A percentile compares a stretch with the other conserved stretches of the same genome.
These are phyloP conservation scores for Yasuhikotakia modesta DNA, from an alignment of 2,797 vertebrate genomes.

Conservation along the genomic window DNA sequence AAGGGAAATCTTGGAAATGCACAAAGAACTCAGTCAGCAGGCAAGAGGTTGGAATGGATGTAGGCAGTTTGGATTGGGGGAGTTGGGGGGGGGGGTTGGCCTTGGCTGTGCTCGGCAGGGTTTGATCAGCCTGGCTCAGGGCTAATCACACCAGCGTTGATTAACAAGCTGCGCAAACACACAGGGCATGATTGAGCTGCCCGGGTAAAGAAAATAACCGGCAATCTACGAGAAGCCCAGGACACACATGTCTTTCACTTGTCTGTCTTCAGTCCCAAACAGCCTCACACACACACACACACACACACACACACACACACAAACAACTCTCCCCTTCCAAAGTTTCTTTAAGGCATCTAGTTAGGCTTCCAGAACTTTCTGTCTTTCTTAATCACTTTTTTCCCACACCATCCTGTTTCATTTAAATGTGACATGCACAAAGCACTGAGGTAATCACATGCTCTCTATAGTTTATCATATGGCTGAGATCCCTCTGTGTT, in stretches of 20 bases:
- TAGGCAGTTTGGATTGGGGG: constrained; percentile 15
- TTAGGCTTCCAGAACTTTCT: constrained; percentile 29
- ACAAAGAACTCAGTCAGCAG: constrained; percentile 42
- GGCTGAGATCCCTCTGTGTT: not conserved
- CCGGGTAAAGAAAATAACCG: constrained; percentile 66
- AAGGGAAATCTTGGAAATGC: constrained; percentile 9
- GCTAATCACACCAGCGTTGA: constrained; percentile 64
- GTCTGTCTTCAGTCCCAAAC: constrained; percentile 46
- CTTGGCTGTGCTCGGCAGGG: constrained; percentile 53
- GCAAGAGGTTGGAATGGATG: constrained; percentile 28
- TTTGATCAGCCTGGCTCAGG: constrained; percentile 63
- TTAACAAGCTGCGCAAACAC: constrained; percentile 67
- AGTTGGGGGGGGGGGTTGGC: constrained; percentile 5
- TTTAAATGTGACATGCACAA: constrained; percentile 31
- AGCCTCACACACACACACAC: constrained; percentile 23
- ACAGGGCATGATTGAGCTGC: constrained; percentile 63
- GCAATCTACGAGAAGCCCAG: constrained; percentile 56
- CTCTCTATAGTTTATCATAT: constrained; percentile 28
- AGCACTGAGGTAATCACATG: constrained; percentile 21
- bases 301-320: constrained; percentile 21
- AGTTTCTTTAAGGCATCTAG: not conserved
- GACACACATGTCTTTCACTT: constrained; percentile 52
- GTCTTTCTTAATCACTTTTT: constrained; percentile 30
- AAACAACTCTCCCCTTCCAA: not conserved
- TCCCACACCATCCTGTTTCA: constrained; percentile 30